Base-by-base conservation (phyloP, 2,797 vertebrate genomes). In the Ctenopoma kingsleyae region DNA sequence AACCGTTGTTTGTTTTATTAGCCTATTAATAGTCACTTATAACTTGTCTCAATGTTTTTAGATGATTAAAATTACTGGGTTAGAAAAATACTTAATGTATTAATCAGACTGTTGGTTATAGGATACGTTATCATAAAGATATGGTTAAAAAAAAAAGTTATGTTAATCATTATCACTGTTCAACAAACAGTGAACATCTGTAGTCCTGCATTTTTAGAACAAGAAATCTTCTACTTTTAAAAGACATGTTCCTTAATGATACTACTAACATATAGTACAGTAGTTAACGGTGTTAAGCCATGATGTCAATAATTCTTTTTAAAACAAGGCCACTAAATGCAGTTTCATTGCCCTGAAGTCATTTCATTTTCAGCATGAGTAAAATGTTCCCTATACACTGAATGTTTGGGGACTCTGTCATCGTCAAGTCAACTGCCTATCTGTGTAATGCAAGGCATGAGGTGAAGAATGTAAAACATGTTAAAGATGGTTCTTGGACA, bases 401-500 rank as follows among this genome's bases (percentile, higher is more conserved):
- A 60, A 71, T 84, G 87, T 87, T 91, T 85, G 67, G 46, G 25
- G 63, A 79, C 56, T 89, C 85, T 85, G 79, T 91, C 89, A 91
- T 63, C 86, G 53, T 61, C 51, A n/a, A 54, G 71, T 59, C 61
- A 40, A 68, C 44, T 52, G 63, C 82, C 73, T 70, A 41, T 63
- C 64, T 1, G 22, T 71, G 81, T 68, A 41, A 78, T 43, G 74
- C 8, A 22, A 82, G 71, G 70, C 85, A 78, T 69, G 67, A 76
- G 67, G 57, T 32, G 82, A 77, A 22, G 82, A 89, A 88, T 88
- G 81, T 76, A 80, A 89, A 91, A 81, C 87, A 86, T 20, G 80
- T 73, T 76, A 52, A 79, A 57, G 80, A 87, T 40, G 57, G 64
- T 48, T 78, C 73, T 65, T 80, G 71, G 63, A 79, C 71, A 71